Percentiles rank a stretch among this genome's conserved stretches.
phyloP scores from a whole-genome alignment of 2,113 vertebrate species.

The Ivindomyrus marchei region DNA sequence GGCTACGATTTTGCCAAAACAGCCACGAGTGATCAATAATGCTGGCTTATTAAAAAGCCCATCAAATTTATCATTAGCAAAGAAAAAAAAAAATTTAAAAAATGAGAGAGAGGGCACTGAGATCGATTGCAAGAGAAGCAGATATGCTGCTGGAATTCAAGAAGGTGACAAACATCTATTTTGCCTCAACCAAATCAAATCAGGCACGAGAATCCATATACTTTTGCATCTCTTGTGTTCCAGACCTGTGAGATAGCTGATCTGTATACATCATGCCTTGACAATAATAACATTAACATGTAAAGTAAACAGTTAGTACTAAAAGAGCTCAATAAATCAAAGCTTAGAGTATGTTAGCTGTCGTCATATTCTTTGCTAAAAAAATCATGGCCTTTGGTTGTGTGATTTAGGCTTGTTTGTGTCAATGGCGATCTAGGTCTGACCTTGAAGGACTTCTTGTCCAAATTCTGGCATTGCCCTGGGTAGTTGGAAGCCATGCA shows the following conservation, averaged over 20 bases:
- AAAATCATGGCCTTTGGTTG: background rate
- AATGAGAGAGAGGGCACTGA: background rate
- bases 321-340: background rate
- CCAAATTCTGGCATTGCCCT: slow-evolving; percentile 3
- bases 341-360: background rate
- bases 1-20: background rate
- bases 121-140: slow-evolving; percentile 5
- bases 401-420: background rate
- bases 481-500: background rate
- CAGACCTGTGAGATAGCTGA: background rate
- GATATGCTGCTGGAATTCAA: background rate
- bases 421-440: no score
- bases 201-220: background rate
- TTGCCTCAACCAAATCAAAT: background rate
- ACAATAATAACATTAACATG: background rate
- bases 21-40: slow-evolving; percentile 5
- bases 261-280: background rate
- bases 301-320: background rate
- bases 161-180: background rate
- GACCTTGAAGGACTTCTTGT: background rate
- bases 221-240: background rate
- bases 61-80: slow-evolving; percentile 1
- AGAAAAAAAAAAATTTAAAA: background rate
- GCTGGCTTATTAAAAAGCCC: background rate
- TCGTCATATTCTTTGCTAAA: background rate